A percentile compares a stretch with the other conserved stretches of the same genome.
Evolutionary conservation across 2,888 invertebrate species (phyloP).

Genomic region (Agonopterix heracliana): DNA sequence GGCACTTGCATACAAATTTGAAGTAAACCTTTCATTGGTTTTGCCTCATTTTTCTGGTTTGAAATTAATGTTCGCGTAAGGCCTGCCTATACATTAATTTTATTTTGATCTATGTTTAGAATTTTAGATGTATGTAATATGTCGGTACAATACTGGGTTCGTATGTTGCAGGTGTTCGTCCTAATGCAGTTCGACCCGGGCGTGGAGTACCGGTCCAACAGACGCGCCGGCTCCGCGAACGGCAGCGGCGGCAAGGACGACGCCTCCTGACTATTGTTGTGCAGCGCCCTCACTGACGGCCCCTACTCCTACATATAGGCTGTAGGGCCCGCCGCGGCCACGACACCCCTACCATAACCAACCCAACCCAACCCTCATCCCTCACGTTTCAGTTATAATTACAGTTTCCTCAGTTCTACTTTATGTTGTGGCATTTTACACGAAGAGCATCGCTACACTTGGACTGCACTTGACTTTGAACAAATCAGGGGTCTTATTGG

Average conservation of each 20-base stretch:
- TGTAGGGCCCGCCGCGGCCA: constrained; percentile 35
- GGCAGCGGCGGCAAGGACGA: constrained; percentile 84
- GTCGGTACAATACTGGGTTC: too few species aligned
- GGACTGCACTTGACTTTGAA: too few species aligned
- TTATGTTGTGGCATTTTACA: too few species aligned
- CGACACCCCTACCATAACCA: constrained; percentile 37
- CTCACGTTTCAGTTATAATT: not conserved
- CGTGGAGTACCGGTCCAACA: constrained; percentile 94
- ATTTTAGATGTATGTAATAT: too few species aligned
- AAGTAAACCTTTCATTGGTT: too few species aligned
- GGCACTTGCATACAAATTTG: too few species aligned
- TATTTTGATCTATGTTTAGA: too few species aligned
- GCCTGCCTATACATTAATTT: too few species aligned
- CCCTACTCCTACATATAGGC: constrained; percentile 94
- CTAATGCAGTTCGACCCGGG: constrained; percentile 99
- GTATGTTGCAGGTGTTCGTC: constrained; percentile 88
- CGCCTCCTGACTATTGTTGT: constrained; percentile 98
- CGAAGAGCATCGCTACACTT: too few species aligned
- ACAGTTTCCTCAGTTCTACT: not conserved
- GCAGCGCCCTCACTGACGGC: constrained; percentile 99
- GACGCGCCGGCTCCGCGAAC: constrained; percentile 70
- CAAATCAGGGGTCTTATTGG: too few species aligned
- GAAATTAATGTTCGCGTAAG: too few species aligned
- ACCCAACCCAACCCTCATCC: not conserved
- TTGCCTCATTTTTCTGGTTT: too few species aligned